Base-by-base conservation (phyloP, 2,797 vertebrate species). In the Nasua narica region DNA sequence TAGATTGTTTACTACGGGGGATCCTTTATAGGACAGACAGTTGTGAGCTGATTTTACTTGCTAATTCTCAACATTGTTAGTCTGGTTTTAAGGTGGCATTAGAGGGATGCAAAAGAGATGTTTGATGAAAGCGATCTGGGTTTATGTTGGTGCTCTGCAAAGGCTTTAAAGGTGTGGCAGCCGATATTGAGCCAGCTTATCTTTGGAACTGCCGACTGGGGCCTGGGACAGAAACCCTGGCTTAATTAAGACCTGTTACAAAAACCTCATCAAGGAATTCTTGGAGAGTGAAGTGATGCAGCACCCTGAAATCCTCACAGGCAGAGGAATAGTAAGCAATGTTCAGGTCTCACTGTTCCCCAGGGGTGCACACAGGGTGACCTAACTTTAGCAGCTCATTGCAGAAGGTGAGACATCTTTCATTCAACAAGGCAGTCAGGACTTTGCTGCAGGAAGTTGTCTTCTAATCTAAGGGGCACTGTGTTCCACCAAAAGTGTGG, bases 21-120 rank as follows among this genome's bases (percentile, higher is more conserved):
- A 70, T 83, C 23, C 65, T 67, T 90, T 85, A 77, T 50, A 7
- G 35, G 35, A 87, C 84, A 78, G 60, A 62, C 23, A 93, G 27
- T 9, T 58, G 46, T 72, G 37, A 92, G 60, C 83, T 87, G 27
- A 91, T 96, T 97, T 96, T 74, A 90, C 79, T 93, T 78, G 89
- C 46, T 91, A 93, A 91, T 94, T 87, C 62, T 74, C 56, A 15
- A 72, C 60, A 10, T 82, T 85, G 52, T 69, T 60, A 83, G 52
- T 56, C 46, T 94, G 67, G 35, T 12, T 86, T 89, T 62, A 88
- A 93, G 40, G 46, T 40, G 13, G n/a, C 43, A 69, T 87, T 83
- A 85, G 69, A 69, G 79, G 27, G 52, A 87, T 65, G 18, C 19
- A 46, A 82, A 95, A 65, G 25, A 74, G 27, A 29, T 70, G 14